phyloP scores from a whole-genome alignment of 2,888 invertebrate species.

The Trichopoda pennipes region DNA sequence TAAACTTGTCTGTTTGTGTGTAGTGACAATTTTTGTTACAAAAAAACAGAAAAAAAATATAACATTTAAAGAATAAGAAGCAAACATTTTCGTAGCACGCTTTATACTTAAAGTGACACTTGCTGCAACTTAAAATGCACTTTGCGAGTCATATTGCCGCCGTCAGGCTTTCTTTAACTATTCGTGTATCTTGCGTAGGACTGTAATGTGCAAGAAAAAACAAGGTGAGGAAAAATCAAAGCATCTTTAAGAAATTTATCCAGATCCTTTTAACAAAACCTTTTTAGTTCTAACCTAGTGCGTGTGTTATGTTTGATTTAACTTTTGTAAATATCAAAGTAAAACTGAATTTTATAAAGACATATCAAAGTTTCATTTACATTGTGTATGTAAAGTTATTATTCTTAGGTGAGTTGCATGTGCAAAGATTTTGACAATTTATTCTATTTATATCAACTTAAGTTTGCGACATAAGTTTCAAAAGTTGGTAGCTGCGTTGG shows the following conservation, averaged over 20 bases:
- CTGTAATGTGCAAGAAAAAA: not conserved
- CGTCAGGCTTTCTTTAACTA: conserved; percentile 40
- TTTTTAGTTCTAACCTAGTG: conserved; percentile 5
- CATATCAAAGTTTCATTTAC: conserved; percentile 67
- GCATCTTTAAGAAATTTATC: conserved; percentile 38
- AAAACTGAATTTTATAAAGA: conserved; percentile 53
- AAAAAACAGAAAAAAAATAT: not conserved
- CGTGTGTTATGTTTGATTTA: not conserved
- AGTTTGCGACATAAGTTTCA: conserved; percentile 10
- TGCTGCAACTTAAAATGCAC: conserved; percentile 69
- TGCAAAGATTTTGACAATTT: conserved; percentile 37
- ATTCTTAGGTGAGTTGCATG: conserved; percentile 26
- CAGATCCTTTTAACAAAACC: conserved; percentile 37
- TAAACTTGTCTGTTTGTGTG: not conserved
- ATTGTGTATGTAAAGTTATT: conserved; percentile 58
- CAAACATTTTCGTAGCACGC: conserved; percentile 61
- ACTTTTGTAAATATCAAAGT: conserved; percentile 21
- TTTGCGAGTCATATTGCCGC: conserved; percentile 68
- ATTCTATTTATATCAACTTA: conserved; percentile 45
- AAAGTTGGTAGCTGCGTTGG: conserved; percentile 49
- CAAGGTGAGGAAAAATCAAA: conserved; percentile 38
- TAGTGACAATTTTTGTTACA: conserved; percentile 25
- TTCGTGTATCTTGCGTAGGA: conserved; percentile 10
- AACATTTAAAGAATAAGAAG: conserved; percentile 7
- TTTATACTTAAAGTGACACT: conserved; percentile 66